phyloP scores from a whole-genome alignment of 2,113 vertebrate genomes.

The Triplophysa dalaica region DNA sequence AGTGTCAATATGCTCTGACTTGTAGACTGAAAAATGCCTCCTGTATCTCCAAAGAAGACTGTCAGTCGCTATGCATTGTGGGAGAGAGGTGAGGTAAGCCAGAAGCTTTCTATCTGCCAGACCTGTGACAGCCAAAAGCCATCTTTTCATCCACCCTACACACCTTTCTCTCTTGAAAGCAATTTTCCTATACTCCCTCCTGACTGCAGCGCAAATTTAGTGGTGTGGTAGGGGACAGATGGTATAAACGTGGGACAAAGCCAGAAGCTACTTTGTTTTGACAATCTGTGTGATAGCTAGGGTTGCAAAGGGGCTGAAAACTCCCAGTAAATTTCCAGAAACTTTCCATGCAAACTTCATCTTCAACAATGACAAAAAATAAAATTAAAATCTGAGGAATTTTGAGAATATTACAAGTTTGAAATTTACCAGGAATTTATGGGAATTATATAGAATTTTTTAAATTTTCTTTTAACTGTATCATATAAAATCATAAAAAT shows the following conservation, averaged over 20 bases:
- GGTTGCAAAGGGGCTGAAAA: too few relatives aligned
- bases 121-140: constrained; percentile 30
- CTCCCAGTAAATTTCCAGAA: too few relatives aligned
- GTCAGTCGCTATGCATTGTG: constrained; percentile 44
- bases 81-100: constrained; percentile 39
- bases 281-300: constrained; percentile 20
- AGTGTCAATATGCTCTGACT: constrained; percentile 26
- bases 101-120: constrained; percentile 39
- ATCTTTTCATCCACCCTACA: constrained; percentile 2
- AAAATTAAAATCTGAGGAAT: too few relatives aligned
- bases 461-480: too few relatives aligned
- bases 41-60: constrained; percentile 44
- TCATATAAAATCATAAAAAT: too few relatives aligned
- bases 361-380: too few relatives aligned
- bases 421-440: too few relatives aligned
- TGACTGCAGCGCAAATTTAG: neutral
- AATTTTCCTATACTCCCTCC: neutral
- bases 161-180: neutral
- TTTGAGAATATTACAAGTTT: too few relatives aligned
- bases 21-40: constrained; percentile 36
- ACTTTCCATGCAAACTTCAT: too few relatives aligned
- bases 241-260: constrained; percentile 16
- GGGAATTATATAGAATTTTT: too few relatives aligned
- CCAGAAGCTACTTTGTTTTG: constrained; percentile 20
- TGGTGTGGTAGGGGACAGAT: constrained; percentile 14